Evolutionary conservation across 2,888 invertebrate genomes (phyloP).

Genomic region (Lochmaea crataegi): DNA sequence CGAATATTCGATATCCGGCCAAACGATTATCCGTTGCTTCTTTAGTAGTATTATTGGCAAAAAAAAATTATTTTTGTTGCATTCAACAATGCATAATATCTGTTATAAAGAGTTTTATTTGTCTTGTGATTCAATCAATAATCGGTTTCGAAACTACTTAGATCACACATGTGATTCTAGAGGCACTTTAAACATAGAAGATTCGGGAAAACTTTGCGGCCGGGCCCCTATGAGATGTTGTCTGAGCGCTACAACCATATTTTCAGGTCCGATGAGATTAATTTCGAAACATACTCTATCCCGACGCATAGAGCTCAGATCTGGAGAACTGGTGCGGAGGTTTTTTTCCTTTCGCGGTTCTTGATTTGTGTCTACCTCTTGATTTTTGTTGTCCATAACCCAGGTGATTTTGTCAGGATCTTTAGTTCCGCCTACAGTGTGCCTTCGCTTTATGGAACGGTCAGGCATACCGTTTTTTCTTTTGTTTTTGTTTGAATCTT

Average conservation of each 20-base stretch:
- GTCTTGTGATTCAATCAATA: constrained; percentile 5
- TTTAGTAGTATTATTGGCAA: too few relatives aligned
- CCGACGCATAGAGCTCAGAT: constrained; percentile 66
- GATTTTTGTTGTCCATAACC: constrained; percentile 66
- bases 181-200: constrained; percentile 69
- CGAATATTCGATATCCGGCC: too few relatives aligned
- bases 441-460: constrained; percentile 86
- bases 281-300: constrained; percentile 68
- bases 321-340: constrained; percentile 73
- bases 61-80: too few relatives aligned
- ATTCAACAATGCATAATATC: too few relatives aligned
- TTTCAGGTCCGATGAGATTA: constrained; percentile 67
- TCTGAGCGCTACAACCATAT: constrained; percentile 66
- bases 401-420: constrained; percentile 78
- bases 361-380: constrained; percentile 63
- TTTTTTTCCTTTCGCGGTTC: constrained; percentile 67
- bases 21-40: too few relatives aligned
- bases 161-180: constrained; percentile 71
- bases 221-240: constrained; percentile 66
- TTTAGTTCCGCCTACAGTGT: constrained; percentile 94
- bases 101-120: too few relatives aligned
- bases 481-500: constrained; percentile 74
- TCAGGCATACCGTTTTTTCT: constrained; percentile 84
- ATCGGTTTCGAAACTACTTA: constrained; percentile 21
- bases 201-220: constrained; percentile 68